Percentiles rank a stretch among this genome's conserved stretches.
phyloP scores from a whole-genome alignment of 2,797 vertebrate species.

The Acanthis flammea region DNA sequence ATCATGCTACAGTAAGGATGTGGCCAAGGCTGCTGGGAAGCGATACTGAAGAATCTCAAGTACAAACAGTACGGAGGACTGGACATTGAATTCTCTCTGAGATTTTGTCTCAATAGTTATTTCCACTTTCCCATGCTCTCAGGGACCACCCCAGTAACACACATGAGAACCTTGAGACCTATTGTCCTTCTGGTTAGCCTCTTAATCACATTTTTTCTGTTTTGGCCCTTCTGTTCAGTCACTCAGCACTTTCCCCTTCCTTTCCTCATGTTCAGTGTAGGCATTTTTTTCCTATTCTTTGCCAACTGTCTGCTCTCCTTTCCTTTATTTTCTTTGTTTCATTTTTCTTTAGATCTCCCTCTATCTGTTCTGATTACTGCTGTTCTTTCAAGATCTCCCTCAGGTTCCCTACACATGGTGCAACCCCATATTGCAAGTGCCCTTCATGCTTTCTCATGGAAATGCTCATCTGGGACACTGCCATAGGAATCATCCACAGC shows the following conservation, averaged over 20 bases:
- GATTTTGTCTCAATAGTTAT: not conserved
- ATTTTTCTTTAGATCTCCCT: not conserved
- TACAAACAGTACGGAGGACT: not conserved
- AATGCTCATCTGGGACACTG: not conserved
- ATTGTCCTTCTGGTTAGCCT: not conserved
- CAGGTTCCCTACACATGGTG: not conserved
- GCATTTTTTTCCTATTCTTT: not conserved
- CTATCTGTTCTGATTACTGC: not conserved
- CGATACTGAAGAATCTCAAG: not conserved
- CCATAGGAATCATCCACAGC: not conserved
- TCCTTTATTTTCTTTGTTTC: not conserved
- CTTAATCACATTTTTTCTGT: not conserved
- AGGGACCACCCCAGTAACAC: not conserved
- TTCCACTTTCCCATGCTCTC: not conserved
- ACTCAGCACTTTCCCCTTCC: not conserved
- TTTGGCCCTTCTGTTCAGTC: not conserved
- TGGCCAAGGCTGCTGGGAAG: conserved; percentile 5
- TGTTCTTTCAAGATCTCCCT: not conserved
- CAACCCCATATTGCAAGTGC: not conserved
- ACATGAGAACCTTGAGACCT: not conserved
- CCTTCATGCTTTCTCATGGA: not conserved
- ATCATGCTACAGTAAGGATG: not conserved
- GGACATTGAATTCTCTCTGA: not conserved
- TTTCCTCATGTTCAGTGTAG: not conserved
- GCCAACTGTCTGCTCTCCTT: not conserved